Conservation (phyloP, 2,797 vertebrate genomes). For the Ctenopoma multispine region DNA sequence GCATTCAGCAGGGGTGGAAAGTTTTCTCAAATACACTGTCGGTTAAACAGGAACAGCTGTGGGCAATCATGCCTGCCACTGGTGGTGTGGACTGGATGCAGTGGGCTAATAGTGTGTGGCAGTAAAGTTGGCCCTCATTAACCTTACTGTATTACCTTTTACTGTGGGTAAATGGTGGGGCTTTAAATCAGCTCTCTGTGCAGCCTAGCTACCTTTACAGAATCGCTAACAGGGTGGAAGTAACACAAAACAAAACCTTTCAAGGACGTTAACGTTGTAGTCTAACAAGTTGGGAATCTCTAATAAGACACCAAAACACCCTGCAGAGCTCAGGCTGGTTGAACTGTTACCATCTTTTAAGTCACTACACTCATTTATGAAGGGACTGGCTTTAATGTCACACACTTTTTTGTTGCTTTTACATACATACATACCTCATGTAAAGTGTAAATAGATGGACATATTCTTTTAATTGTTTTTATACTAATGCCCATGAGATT, state of each 20-base stretch:
- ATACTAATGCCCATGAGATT: neutral
- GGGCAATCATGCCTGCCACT: conserved; percentile 40
- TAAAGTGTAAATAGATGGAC: neutral
- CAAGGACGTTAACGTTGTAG: conserved; percentile 48
- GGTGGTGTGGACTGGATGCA: conserved; percentile 53
- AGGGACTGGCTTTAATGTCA: conserved; percentile 25
- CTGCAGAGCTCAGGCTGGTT: conserved; percentile 1
- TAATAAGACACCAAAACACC: conserved; percentile 4
- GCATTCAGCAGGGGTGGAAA: conserved; percentile 54
- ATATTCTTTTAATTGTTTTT: neutral
- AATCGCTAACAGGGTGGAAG: conserved; percentile 29
- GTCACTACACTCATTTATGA: neutral
- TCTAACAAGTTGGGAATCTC: conserved; percentile 28
- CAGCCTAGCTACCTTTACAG: conserved; percentile 44
- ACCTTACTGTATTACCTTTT: conserved; percentile 77
- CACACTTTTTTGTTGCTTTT: conserved; percentile 11
- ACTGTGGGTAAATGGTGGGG: conserved; percentile 71
- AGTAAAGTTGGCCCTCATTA: conserved; percentile 77
- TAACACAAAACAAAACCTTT: conserved; percentile 43
- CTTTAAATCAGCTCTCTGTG: conserved; percentile 76
- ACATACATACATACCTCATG: neutral
- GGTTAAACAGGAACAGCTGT: conserved; percentile 74
- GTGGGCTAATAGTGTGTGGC: conserved; percentile 78
- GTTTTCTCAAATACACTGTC: conserved; percentile 37
- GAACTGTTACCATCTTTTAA: conserved; percentile 2